Evolutionary conservation across 2,888 invertebrate species (phyloP).

Genomic region (Ornithoptera alexandrae): DNA sequence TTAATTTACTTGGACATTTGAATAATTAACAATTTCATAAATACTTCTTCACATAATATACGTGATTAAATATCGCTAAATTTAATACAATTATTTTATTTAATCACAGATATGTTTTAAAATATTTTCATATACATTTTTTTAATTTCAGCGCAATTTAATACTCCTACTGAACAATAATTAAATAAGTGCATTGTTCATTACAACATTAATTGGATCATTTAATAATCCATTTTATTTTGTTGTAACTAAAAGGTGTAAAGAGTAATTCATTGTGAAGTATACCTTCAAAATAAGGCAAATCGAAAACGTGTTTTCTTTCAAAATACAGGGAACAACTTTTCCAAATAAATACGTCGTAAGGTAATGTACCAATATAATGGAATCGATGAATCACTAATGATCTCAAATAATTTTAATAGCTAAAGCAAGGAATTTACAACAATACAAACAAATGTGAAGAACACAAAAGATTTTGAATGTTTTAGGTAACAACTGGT

Average conservation of each 20-base stretch:
- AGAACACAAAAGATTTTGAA: background rate
- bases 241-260: background rate
- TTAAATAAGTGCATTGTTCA: no score
- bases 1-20: no score
- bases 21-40: no score
- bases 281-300: conserved; percentile 14
- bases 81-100: no score
- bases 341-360: conserved; percentile 14
- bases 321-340: conserved; percentile 9
- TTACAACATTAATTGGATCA: background rate
- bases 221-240: background rate
- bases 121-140: no score
- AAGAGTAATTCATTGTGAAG: background rate
- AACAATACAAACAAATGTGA: background rate
- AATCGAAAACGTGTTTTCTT: background rate
- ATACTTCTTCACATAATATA: no score
- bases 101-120: no score
- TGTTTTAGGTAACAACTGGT: conserved; percentile 14
- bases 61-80: no score
- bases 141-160: no score
- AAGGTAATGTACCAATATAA: conserved; percentile 28
- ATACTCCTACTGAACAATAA: no score
- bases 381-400: conserved; percentile 37
- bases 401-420: conserved; percentile 27
- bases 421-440: conserved; percentile 1